A percentile compares a stretch with the other conserved stretches of the same genome.
phyloP scores from a whole-genome alignment of 2,888 invertebrate species.

The Clusia tigrina region DNA sequence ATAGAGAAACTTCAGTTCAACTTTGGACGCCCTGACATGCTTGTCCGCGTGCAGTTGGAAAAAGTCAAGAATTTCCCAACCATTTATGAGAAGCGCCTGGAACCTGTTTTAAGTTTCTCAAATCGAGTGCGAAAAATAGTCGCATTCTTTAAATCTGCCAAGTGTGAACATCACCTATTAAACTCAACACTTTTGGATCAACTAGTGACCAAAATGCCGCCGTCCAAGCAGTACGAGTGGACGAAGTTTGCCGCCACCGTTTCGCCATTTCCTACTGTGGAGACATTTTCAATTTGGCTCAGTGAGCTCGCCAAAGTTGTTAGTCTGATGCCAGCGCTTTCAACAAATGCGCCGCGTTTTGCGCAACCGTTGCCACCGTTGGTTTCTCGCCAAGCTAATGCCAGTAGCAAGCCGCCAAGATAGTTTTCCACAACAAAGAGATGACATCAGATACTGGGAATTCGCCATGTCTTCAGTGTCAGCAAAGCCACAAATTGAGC shows the following conservation, averaged over 20 bases:
- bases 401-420: too few species aligned
- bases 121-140: conserved; percentile 27
- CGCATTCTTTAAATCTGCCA: conserved; percentile 43
- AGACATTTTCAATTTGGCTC: conserved; percentile 17
- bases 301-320: conserved; percentile 19
- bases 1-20: conserved; percentile 17
- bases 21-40: conserved; percentile 28
- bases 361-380: too few species aligned
- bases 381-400: too few species aligned
- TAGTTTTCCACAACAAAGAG: neutral
- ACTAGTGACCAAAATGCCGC: conserved; percentile 18
- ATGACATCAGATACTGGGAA: neutral
- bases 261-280: neutral
- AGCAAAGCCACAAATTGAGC: neutral
- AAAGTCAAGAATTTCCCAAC: conserved; percentile 24
- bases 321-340: neutral
- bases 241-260: neutral
- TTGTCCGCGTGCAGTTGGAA: conserved; percentile 22
- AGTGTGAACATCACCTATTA: conserved; percentile 27
- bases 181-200: conserved; percentile 26
- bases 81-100: conserved; percentile 9
- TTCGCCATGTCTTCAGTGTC: neutral
- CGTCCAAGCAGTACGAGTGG: conserved; percentile 19
- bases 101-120: conserved; percentile 26
- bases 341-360: too few species aligned